These are phyloP conservation scores for Megalops atlanticus DNA, from an alignment of 2,113 vertebrate genomes.

Conservation along the genomic window DNA sequence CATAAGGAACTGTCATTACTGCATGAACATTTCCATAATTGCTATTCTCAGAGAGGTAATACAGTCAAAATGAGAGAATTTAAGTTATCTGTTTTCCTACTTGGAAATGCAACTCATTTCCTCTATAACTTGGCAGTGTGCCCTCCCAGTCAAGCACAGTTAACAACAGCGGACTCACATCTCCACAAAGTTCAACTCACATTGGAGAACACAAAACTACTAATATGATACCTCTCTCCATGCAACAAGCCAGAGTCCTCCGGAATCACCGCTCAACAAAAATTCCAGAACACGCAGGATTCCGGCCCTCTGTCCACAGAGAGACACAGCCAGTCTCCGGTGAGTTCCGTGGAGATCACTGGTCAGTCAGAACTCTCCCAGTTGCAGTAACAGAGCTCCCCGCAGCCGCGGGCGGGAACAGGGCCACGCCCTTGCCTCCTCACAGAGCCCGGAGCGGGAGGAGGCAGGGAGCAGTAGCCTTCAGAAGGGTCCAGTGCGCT, in stretches of 20 bases:
- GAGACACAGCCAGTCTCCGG: not conserved
- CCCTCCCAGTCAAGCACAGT: not conserved
- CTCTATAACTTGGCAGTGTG: no score
- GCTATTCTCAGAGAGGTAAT: no score
- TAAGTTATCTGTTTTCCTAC: not conserved
- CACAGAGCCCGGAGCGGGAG: no score
- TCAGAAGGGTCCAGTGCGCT: not conserved
- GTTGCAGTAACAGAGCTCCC: no score
- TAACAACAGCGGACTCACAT: not conserved
- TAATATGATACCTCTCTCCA: not conserved
- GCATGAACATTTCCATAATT: no score
- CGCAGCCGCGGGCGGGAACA: no score
- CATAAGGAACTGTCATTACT: no score
- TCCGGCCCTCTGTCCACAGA: not conserved
- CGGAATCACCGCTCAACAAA: not conserved
- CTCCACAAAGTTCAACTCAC: not conserved
- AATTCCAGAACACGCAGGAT: not conserved
- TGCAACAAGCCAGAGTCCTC: not conserved
- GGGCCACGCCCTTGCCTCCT: not conserved
- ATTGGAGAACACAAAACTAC: not conserved
- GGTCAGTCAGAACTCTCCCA: not conserved
- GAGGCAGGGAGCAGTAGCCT: not conserved
- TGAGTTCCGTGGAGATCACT: no score
- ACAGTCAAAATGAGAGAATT: no score
- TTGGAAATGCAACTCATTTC: not conserved